phyloP scores from a whole-genome alignment of 2,888 invertebrate genomes.

The Phania funesta region DNA sequence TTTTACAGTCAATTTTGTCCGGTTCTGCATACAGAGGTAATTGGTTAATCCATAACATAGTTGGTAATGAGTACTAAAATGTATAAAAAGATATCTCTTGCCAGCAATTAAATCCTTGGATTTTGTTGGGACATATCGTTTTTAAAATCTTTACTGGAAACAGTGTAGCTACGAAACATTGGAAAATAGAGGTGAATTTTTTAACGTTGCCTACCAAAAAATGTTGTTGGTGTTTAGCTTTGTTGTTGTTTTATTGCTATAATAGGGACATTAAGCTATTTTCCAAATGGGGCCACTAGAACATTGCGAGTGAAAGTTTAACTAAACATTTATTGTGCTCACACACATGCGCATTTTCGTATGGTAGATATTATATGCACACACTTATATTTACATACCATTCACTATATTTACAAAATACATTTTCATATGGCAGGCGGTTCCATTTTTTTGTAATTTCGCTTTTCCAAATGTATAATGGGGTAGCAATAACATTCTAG shows the following conservation, averaged over 20 bases:
- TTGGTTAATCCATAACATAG: too few relatives aligned
- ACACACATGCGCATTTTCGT: neutral
- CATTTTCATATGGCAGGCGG: conserved; percentile 14
- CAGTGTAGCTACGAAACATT: conserved; percentile 22
- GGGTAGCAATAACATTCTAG: neutral
- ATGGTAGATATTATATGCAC: neutral
- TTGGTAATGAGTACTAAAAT: too few relatives aligned
- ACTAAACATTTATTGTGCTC: conserved; percentile 30
- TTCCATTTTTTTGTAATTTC: neutral
- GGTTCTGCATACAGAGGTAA: too few relatives aligned
- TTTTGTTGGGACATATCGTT: neutral
- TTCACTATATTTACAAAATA: conserved; percentile 5
- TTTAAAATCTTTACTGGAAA: neutral
- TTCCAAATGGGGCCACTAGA: conserved; percentile 62
- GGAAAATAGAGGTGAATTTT: conserved; percentile 46
- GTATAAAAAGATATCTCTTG: too few relatives aligned
- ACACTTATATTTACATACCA: neutral
- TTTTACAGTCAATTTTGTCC: too few relatives aligned
- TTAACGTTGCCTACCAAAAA: conserved; percentile 17
- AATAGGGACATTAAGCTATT: conserved; percentile 61
- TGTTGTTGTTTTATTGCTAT: conserved; percentile 20
- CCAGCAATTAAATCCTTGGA: too few relatives aligned
- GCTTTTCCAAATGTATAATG: neutral
- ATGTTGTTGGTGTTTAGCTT: neutral
- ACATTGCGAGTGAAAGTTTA: conserved; percentile 51